Evolutionary conservation across 2,797 vertebrate species (phyloP).

Genomic region (Rhinogobio ventralis): DNA sequence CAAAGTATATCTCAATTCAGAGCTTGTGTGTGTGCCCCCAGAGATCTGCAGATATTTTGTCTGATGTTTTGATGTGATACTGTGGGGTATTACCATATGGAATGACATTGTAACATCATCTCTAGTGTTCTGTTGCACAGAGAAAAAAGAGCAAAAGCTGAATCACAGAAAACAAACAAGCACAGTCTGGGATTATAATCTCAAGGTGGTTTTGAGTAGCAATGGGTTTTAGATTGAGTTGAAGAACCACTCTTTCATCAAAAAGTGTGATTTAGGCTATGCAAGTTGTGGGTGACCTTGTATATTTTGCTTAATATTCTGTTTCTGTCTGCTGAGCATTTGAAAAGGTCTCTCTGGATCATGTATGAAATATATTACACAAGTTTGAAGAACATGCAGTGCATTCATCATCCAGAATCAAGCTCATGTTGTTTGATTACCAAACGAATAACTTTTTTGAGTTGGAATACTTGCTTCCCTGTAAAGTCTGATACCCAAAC

Average conservation of each 20-base stretch:
- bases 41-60: conserved; percentile 44
- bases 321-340: neutral
- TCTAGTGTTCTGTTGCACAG: conserved; percentile 53
- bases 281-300: conserved; percentile 48
- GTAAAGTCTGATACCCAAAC: neutral
- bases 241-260: conserved; percentile 22
- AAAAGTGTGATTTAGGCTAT: conserved; percentile 33
- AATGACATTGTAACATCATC: conserved; percentile 54
- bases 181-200: conserved; percentile 40
- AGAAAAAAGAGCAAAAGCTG: conserved; percentile 35
- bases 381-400: neutral
- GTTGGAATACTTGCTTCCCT: neutral
- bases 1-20: conserved; percentile 26
- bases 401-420: neutral
- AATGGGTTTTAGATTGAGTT: conserved; percentile 24
- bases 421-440: neutral
- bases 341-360: conserved; percentile 15
- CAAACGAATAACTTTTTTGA: neutral
- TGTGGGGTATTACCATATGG: conserved; percentile 41
- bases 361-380: conserved; percentile 7
- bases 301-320: conserved; percentile 28
- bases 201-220: conserved; percentile 20
- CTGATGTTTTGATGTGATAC: conserved; percentile 30
- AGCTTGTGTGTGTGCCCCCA: conserved; percentile 17
- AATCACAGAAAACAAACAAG: conserved; percentile 47